phyloP scores from a whole-genome alignment of 2,113 vertebrate species.

The Psammodynastes pulverulentus region DNA sequence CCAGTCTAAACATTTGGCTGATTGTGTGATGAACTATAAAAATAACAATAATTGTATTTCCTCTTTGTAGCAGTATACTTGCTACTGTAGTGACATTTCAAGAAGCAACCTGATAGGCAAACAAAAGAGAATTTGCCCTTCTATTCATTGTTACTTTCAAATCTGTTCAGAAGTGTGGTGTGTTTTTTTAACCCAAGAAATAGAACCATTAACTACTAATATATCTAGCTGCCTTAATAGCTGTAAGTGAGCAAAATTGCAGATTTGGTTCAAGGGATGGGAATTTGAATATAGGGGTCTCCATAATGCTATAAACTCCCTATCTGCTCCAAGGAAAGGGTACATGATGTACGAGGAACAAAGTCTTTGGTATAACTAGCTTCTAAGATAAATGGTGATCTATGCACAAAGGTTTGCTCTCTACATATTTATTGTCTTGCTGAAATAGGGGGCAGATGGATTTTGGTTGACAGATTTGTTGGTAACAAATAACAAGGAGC shows the following conservation, averaged over 20 bases:
- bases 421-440: not conserved
- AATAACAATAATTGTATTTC: not conserved
- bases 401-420: not conserved
- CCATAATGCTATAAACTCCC: not conserved
- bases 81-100: not conserved
- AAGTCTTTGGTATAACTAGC: not conserved
- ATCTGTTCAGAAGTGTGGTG: not conserved
- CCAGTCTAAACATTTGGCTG: not conserved
- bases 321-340: not conserved
- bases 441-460: not conserved
- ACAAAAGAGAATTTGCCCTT: not conserved
- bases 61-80: not conserved
- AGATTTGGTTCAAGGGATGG: not conserved
- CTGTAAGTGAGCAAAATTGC: not conserved
- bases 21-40: not conserved
- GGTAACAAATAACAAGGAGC: not conserved
- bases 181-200: not conserved
- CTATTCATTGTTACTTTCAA: not conserved
- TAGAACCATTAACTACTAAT: not conserved
- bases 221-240: not conserved
- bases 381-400: not conserved
- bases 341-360: not conserved
- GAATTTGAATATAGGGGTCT: not conserved
- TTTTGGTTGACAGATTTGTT: not conserved
- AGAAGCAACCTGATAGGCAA: not conserved